Evolutionary conservation across 2,113 vertebrate species (phyloP).

Genomic region (Lophura nycthemera): DNA sequence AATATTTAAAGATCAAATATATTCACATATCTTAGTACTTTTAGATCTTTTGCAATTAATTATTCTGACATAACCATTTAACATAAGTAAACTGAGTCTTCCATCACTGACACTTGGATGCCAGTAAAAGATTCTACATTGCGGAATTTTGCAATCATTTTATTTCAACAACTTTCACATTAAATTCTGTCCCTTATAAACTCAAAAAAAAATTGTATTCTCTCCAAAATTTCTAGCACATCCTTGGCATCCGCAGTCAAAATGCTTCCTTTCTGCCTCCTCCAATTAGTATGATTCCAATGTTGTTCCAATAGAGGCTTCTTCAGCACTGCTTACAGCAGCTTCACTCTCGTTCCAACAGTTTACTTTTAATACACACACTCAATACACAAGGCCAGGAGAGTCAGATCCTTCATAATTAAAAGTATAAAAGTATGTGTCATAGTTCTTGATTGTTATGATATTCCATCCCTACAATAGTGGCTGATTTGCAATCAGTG

Average conservation of each 20-base stretch:
- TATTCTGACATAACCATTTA: neutral
- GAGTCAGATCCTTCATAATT: neutral
- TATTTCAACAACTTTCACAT: neutral
- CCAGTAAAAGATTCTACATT: neutral
- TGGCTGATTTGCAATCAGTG: neutral
- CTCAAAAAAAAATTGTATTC: neutral
- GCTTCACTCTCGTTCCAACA: neutral
- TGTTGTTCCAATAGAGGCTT: neutral
- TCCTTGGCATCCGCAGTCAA: neutral
- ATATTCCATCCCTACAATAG: neutral
- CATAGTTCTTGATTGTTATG: neutral
- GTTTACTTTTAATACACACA: neutral
- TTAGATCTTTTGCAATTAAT: neutral
- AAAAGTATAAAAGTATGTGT: neutral
- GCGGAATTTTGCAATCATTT: neutral
- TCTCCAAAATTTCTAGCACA: neutral
- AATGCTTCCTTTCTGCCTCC: neutral
- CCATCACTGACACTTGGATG: neutral
- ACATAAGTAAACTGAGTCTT: neutral
- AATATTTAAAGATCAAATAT: neutral
- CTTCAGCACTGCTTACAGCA: neutral
- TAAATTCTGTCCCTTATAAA: neutral
- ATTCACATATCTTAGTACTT: neutral
- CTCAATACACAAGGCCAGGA: neutral
- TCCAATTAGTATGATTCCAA: neutral